These are phyloP conservation scores for Chrysemys picta DNA, from an alignment of 2,113 vertebrate genomes.

Conservation along the genomic window DNA sequence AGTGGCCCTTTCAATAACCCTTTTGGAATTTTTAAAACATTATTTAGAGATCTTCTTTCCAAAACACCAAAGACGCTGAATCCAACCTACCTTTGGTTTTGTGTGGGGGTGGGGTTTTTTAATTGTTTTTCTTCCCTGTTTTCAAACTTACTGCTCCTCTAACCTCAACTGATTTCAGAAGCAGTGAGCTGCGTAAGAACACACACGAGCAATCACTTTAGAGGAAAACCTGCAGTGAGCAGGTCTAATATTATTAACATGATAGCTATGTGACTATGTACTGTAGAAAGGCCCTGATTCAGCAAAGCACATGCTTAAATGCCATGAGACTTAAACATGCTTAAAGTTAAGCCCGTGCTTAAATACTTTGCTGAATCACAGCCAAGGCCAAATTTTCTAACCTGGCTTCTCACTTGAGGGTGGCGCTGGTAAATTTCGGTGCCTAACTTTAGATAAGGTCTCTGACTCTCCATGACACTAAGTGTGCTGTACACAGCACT, in stretches of 20 bases:
- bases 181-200: background rate
- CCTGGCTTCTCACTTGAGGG: background rate
- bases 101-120: background rate
- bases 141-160: background rate
- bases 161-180: accelerated
- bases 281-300: constrained; percentile 31
- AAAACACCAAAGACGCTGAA: background rate
- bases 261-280: background rate
- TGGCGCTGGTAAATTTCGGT: background rate
- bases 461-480: background rate
- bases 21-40: background rate
- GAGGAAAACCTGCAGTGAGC: background rate
- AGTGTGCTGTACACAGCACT: background rate
- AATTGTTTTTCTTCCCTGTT: accelerated
- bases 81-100: background rate
- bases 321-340: background rate
- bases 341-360: background rate
- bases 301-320: background rate
- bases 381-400: background rate
- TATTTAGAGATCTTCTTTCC: background rate
- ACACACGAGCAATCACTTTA: background rate
- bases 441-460: background rate
- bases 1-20: background rate
- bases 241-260: background rate
- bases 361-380: background rate